Evolutionary conservation across 2,888 invertebrate genomes (phyloP).

Genomic region (Trachelus troglodyta): DNA sequence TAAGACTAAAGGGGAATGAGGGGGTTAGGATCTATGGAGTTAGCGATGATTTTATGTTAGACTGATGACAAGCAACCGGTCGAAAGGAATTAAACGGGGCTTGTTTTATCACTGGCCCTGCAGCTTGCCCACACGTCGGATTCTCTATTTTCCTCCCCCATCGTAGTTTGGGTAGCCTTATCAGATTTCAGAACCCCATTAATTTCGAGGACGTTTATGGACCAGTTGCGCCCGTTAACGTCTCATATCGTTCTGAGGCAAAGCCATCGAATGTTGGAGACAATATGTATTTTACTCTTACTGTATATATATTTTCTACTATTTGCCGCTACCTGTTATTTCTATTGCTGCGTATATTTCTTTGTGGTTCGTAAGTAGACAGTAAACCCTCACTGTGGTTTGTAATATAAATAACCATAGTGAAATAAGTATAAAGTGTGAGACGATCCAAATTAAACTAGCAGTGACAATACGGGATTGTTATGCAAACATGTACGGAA

Average conservation of each 20-base stretch:
- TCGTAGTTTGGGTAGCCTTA: slow-evolving; percentile 8
- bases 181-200: slow-evolving; percentile 22
- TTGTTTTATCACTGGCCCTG: slow-evolving; percentile 18
- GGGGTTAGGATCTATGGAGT: not conserved
- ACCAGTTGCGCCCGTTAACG: slow-evolving; percentile 19
- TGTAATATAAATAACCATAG: no score
- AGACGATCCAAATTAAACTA: no score
- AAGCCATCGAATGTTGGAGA: slow-evolving; percentile 3
- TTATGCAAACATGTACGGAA: no score
- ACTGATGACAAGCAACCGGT: slow-evolving; percentile 2
- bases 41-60: not conserved
- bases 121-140: slow-evolving; percentile 3
- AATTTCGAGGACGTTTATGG: slow-evolving; percentile 23
- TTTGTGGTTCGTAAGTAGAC: no score
- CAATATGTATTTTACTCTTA: no score
- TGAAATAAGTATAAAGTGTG: no score
- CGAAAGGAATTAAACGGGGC: slow-evolving; percentile 17
- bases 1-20: not conserved
- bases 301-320: no score
- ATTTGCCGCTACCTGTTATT: no score
- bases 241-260: slow-evolving; percentile 14
- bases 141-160: not conserved
- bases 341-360: no score
- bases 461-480: no score
- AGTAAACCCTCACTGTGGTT: no score